Percentiles rank a stretch among this genome's conserved stretches.
phyloP scores from a whole-genome alignment of 2,113 vertebrate genomes.

The Gasterosteus aculeatus region DNA sequence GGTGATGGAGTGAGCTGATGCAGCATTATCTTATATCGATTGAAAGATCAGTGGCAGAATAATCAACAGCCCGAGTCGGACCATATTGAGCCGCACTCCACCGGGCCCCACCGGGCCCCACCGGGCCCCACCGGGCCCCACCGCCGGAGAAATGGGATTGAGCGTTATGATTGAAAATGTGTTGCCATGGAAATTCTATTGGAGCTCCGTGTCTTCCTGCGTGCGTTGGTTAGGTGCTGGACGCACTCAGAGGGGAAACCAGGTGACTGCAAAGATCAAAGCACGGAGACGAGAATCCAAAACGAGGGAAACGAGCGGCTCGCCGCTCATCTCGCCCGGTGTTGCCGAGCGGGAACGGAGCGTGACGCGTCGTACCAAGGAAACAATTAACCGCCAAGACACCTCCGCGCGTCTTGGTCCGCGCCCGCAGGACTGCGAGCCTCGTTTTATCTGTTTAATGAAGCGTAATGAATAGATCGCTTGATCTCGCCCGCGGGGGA shows the following conservation, averaged over 20 bases:
- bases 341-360: slow-evolving; percentile 9
- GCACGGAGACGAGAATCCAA: slow-evolving; percentile 37
- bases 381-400: slow-evolving; percentile 51
- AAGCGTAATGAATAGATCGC: slow-evolving; percentile 55
- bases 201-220: slow-evolving; percentile 55
- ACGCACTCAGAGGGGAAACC: slow-evolving; percentile 23
- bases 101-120: slow-evolving; percentile 6
- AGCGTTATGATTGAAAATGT: slow-evolving; percentile 64
- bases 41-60: slow-evolving; percentile 60
- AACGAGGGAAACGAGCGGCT: slow-evolving; percentile 24
- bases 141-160: slow-evolving; percentile 39
- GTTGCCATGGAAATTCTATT: slow-evolving; percentile 74
- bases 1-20: slow-evolving; percentile 38
- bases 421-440: slow-evolving; percentile 9
- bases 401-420: slow-evolving; percentile 31
- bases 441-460: slow-evolving; percentile 61
- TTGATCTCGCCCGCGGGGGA: slow-evolving; percentile 45
- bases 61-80: slow-evolving; percentile 60
- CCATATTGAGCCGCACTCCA: slow-evolving; percentile 24
- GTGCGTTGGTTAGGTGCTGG: slow-evolving; percentile 35
- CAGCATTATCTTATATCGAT: slow-evolving; percentile 43
- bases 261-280: slow-evolving; percentile 63
- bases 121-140: slow-evolving; percentile 15
- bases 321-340: no score
- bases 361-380: slow-evolving; percentile 38